phyloP scores from a whole-genome alignment of 2,888 invertebrate species.

The Cryptocephalus moraei region DNA sequence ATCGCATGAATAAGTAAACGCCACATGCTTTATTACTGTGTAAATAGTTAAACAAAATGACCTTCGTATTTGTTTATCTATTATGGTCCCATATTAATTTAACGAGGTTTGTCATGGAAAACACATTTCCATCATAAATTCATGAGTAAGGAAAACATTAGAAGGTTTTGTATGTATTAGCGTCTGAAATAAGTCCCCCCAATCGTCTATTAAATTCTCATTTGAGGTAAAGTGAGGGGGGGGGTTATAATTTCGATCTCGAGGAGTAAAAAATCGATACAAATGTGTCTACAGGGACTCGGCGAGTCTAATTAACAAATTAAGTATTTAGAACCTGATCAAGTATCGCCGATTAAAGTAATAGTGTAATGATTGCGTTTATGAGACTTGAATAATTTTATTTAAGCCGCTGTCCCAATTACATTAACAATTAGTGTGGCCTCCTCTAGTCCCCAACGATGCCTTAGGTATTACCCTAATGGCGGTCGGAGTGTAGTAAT shows the following conservation, averaged over 20 bases:
- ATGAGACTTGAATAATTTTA: too few species aligned
- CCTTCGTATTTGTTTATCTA: conserved; percentile 8
- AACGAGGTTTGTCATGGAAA: conserved; percentile 21
- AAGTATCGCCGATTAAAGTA: too few species aligned
- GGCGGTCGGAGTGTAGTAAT: conserved; percentile 30
- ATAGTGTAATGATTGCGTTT: too few species aligned
- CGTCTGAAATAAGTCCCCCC: conserved; percentile 13
- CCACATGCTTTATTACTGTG: conserved; percentile 1
- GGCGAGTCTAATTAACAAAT: too few species aligned
- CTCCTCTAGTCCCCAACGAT: conserved; percentile 18
- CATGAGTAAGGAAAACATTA: conserved; percentile 9
- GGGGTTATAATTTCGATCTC: conserved; percentile 5
- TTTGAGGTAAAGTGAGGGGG: conserved; percentile 15
- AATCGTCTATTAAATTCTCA: conserved; percentile 26
- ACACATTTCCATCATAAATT: conserved; percentile 18
- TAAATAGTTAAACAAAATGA: conserved; percentile 4
- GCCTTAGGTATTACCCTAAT: conserved; percentile 28
- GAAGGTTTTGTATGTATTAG: conserved; percentile 1
- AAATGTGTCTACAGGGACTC: too few species aligned
- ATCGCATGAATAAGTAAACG: conserved; percentile 4
- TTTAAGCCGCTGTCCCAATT: conserved; percentile 18
- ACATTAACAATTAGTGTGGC: conserved; percentile 19
- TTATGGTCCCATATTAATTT: conserved; percentile 10
- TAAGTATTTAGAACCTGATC: too few species aligned
- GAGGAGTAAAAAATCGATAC: too few species aligned